Base-by-base conservation (phyloP, 2,113 vertebrate species). In the Vulpes vulpes region DNA sequence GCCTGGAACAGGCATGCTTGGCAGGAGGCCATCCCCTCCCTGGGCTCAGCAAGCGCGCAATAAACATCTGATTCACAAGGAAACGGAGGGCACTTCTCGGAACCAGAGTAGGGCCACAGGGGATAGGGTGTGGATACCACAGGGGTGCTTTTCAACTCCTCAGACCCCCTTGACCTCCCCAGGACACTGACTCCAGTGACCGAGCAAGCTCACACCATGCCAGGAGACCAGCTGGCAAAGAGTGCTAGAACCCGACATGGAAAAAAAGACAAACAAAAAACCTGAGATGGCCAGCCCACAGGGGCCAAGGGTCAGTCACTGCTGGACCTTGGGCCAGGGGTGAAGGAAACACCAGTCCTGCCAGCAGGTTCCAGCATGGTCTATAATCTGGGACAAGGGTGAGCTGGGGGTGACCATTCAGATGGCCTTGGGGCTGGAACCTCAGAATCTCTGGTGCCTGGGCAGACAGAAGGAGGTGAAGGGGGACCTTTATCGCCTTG, bases 51-150 rank as follows among this genome's bases (percentile, higher is more conserved):
- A 0, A 8, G 69, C 38, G 0, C 6, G 0, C 53, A 30, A 35
- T 79, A 80, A 89, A 84, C 86, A 57, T 55, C 59, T 85, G 92
- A 87, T 74, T 95, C 97, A 92, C 19, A n/a, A 76, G 67, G 91
- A 96, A 83, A 51, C 85, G 60, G 10, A 95, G 25, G 20, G 25
- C 35, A 23, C 35, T 38, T 91, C 90, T 85, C 4, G 0, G 94
- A 97, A 93, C 53, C 8, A 0, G n/a, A 73, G 35, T 43, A 0
- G 12, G 27, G 95, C 27, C 0, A 1, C 30, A 19, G 71, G 62
- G 35, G 32, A 51, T 11, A 7, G 27, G 53, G 59, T 30, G 22
- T 22, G 74, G 73, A 69, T 5, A 30, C 20, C 22, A 55, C 2
- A 4, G 43, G 79, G 53, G 25, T 27, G 80, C 51, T 60, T n/a